Percentiles rank a stretch among this genome's conserved stretches.
phyloP scores from a whole-genome alignment of 2,888 invertebrate genomes.

The Dasysyrphus albostriatus region DNA sequence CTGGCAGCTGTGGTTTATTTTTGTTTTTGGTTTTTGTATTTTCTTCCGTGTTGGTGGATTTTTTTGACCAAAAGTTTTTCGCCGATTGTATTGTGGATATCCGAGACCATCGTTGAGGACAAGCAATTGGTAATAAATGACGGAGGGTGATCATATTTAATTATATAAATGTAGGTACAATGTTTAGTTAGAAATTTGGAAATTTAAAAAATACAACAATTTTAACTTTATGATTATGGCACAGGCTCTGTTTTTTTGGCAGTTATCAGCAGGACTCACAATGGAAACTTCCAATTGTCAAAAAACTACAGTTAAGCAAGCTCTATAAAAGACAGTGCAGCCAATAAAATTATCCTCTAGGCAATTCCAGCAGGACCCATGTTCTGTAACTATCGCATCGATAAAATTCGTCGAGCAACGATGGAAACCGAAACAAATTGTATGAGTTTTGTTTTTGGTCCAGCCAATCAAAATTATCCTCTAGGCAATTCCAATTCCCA shows the following conservation, averaged over 20 bases:
- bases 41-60: slow-evolving; percentile 12
- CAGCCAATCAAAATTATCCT: too few species aligned
- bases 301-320: too few species aligned
- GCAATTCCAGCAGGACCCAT: too few species aligned
- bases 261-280: neutral
- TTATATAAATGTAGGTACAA: neutral
- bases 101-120: slow-evolving; percentile 31
- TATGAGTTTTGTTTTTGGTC: too few species aligned
- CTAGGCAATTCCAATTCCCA: too few species aligned
- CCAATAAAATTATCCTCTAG: too few species aligned
- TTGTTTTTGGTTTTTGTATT: slow-evolving; percentile 38
- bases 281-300: too few species aligned
- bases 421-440: too few species aligned
- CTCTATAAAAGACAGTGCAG: too few species aligned
- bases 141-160: slow-evolving; percentile 55
- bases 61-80: slow-evolving; percentile 60
- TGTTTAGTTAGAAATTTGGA: neutral
- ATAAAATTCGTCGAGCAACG: too few species aligned
- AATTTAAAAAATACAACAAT: neutral
- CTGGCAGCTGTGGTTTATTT: slow-evolving; percentile 77
- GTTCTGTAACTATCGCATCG: too few species aligned
- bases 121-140: slow-evolving; percentile 37
- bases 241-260: neutral
- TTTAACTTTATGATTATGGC: neutral
- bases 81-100: slow-evolving; percentile 2